Conservation (phyloP, 2,113 vertebrate genomes). For the Campylomormyrus tamandua region DNA sequence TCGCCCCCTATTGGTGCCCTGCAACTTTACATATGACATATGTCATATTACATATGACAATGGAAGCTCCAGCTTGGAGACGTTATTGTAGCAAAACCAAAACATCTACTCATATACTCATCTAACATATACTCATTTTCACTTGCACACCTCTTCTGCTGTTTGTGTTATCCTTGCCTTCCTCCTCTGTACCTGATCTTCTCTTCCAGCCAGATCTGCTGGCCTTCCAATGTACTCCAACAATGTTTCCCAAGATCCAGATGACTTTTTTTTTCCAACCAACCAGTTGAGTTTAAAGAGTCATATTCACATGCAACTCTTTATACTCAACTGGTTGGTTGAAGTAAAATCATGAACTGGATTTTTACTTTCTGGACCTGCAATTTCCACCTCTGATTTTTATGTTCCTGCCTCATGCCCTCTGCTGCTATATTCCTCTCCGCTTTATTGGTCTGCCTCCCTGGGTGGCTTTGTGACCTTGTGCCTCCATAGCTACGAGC, state of each 20-base stretch:
- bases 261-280: too few relatives aligned
- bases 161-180: not conserved
- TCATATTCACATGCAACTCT: too few relatives aligned
- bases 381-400: not conserved
- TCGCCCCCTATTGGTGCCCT: not conserved
- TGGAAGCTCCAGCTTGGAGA: not conserved
- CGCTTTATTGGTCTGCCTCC: not conserved
- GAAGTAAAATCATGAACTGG: too few relatives aligned
- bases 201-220: not conserved
- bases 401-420: not conserved
- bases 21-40: not conserved
- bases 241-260: not conserved
- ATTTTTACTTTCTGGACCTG: too few relatives aligned
- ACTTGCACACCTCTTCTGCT: not conserved
- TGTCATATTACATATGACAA: not conserved
- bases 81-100: not conserved
- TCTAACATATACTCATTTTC: not conserved
- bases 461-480: not conserved
- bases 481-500: not conserved
- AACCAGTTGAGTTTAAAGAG: too few relatives aligned
- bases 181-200: not conserved
- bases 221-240: not conserved
- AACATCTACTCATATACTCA: not conserved
- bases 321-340: not conserved
- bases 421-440: not conserved